These are phyloP conservation scores for Pristionchus mayeri DNA, from an alignment of 2,888 invertebrate species.

Conservation along the genomic window DNA sequence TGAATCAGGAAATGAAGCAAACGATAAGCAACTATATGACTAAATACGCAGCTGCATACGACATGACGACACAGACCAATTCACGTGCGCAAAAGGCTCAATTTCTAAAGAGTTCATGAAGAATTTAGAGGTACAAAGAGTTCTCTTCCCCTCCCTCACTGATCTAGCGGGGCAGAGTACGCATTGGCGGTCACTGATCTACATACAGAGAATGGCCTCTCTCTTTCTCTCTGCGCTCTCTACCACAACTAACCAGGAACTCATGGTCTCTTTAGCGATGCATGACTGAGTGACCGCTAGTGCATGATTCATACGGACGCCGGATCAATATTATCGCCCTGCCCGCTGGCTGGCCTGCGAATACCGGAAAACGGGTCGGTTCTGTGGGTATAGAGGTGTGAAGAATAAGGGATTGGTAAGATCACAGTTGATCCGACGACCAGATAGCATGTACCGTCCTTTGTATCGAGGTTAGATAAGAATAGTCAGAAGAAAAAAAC, in stretches of 20 bases:
- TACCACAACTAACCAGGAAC: too few species aligned
- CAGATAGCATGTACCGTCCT: constrained; percentile 1
- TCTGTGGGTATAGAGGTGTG: constrained; percentile 34
- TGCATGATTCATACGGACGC: not conserved
- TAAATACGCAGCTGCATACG: too few species aligned
- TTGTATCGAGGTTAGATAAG: constrained; percentile 27
- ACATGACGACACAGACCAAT: not conserved
- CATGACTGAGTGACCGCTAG: not conserved
- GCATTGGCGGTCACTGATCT: too few species aligned
- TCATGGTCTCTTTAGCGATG: constrained; percentile 1
- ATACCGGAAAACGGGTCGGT: too few species aligned
- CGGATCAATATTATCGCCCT: not conserved
- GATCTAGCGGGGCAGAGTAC: too few species aligned
- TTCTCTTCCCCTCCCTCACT: not conserved
- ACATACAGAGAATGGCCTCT: too few species aligned
- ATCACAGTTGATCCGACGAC: constrained; percentile 13
- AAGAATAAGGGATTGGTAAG: constrained; percentile 16
- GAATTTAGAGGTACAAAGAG: not conserved
- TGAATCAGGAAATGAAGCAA: too few species aligned
- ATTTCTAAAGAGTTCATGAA: not conserved
- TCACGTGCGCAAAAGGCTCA: not conserved
- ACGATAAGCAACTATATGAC: too few species aligned
- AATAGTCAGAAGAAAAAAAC: not conserved
- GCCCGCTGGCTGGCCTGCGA: too few species aligned
- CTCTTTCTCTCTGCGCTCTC: not conserved